Percentiles rank a stretch among this genome's conserved stretches.
Conservation (phyloP, 2,797 vertebrate genomes). For the Phataginus tetradactyla region DNA sequence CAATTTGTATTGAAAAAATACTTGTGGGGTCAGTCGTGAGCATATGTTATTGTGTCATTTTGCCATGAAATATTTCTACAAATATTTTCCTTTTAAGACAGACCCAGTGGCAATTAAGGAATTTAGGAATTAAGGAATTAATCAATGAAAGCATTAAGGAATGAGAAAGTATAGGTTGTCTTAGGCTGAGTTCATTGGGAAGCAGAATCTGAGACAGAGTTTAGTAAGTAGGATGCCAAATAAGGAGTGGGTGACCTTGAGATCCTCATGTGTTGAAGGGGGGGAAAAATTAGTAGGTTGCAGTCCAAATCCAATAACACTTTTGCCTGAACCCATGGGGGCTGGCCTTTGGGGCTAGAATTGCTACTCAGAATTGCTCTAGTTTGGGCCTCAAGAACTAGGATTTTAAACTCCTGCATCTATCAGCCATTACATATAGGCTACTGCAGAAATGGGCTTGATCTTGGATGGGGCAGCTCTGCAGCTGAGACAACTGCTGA, state of each 20-base stretch:
- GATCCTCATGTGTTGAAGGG: background rate
- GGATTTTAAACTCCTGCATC: background rate
- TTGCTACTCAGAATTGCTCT: background rate
- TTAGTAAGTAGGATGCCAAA: background rate
- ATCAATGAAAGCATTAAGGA: background rate
- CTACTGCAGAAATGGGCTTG: background rate
- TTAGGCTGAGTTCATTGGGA: background rate
- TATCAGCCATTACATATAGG: background rate
- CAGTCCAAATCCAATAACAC: background rate
- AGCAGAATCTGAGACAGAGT: background rate
- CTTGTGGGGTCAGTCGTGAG: accelerated
- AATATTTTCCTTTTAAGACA: background rate
- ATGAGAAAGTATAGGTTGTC: background rate
- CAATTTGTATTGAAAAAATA: constrained; percentile 32
- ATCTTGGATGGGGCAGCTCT: background rate
- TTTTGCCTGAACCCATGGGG: background rate
- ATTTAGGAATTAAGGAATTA: background rate
- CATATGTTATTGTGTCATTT: background rate
- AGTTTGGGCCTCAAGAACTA: background rate
- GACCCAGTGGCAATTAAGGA: background rate
- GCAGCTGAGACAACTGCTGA: background rate
- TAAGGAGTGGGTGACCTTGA: background rate
- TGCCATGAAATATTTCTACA: background rate
- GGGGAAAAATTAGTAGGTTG: background rate
- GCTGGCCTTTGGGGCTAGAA: accelerated